These are phyloP conservation scores for Lasioglossum calceatum DNA, from an alignment of 2,888 invertebrate genomes.

Conservation along the genomic window DNA sequence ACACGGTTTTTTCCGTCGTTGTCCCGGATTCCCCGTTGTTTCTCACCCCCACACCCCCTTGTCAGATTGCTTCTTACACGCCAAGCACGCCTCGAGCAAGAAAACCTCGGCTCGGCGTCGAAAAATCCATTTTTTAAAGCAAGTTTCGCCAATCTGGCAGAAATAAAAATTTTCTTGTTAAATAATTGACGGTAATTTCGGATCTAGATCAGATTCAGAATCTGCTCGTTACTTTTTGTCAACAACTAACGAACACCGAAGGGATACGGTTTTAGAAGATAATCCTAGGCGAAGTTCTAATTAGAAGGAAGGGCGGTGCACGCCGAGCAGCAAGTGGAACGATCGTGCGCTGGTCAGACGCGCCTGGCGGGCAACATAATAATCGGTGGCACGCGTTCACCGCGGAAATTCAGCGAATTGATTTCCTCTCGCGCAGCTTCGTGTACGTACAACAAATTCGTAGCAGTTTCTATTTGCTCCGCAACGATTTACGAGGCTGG, in stretches of 20 bases:
- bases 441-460: neutral
- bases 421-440: neutral
- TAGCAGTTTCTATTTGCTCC: neutral
- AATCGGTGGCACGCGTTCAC: neutral
- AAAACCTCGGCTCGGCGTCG: neutral
- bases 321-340: neutral
- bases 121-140: neutral
- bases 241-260: neutral
- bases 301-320: neutral
- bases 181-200: neutral
- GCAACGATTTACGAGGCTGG: neutral
- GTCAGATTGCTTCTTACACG: neutral
- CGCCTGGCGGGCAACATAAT: neutral
- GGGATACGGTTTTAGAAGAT: neutral
- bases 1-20: slow-evolving; percentile 27
- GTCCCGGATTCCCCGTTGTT: neutral
- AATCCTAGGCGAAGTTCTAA: neutral
- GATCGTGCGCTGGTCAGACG: neutral
- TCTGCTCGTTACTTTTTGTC: neutral
- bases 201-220: neutral
- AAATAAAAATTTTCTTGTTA: neutral
- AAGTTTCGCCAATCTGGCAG: neutral
- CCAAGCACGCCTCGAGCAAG: neutral
- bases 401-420: neutral
- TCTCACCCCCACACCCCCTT: neutral